Evolutionary conservation across 2,113 vertebrate species (phyloP).

Genomic region (Mungos mungo): DNA sequence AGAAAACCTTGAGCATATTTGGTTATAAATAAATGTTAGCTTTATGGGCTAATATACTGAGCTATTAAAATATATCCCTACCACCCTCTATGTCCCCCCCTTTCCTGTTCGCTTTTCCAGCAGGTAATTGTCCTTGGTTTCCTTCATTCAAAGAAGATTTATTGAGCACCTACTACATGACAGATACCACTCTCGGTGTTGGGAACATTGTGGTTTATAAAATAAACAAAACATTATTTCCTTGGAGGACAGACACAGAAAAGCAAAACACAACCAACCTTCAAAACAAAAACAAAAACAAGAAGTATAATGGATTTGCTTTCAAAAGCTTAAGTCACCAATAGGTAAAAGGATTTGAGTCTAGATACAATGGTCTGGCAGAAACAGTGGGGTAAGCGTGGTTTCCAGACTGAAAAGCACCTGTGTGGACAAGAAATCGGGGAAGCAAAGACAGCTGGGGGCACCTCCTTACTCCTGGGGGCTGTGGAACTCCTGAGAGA

Average conservation of each 20-base stretch:
- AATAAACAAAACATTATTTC: neutral
- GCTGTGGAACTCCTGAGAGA: neutral
- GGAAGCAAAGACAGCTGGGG: neutral
- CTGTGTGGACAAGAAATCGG: rapidly evolving
- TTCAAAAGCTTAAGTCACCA: neutral
- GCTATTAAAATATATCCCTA: neutral
- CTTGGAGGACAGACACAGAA: neutral
- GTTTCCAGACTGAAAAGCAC: neutral
- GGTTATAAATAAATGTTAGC: neutral
- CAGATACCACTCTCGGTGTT: neutral
- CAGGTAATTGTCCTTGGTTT: neutral
- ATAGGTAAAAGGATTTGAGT: neutral
- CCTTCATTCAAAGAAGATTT: neutral
- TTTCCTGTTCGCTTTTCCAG: neutral
- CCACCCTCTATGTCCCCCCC: neutral
- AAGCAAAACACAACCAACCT: neutral
- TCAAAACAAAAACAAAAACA: neutral
- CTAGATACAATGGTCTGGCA: neutral
- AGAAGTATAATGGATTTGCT: neutral
- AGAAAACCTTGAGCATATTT: neutral
- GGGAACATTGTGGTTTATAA: neutral
- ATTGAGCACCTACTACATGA: neutral
- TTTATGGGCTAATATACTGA: neutral
- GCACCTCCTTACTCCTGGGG: neutral
- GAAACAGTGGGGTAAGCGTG: neutral